Percentiles rank a stretch among this genome's conserved stretches.
phyloP scores from a whole-genome alignment of 2,113 vertebrate genomes.

The Peucedramus taeniatus region DNA sequence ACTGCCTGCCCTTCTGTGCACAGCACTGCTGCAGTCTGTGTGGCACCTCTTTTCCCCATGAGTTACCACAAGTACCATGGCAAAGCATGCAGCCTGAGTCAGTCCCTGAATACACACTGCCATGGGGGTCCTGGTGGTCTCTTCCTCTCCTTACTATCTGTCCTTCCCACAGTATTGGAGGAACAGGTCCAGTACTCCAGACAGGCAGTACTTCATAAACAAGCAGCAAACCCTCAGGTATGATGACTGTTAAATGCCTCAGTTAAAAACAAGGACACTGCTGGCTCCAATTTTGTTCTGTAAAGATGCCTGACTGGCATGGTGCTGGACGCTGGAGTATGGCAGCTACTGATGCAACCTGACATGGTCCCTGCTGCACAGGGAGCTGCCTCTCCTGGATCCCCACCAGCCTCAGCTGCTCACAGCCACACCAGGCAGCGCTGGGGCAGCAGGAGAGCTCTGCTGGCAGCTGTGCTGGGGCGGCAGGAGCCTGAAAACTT shows the following conservation, averaged over 20 bases:
- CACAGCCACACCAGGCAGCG: fast-evolving
- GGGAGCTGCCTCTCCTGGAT: not conserved
- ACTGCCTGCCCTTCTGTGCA: not conserved
- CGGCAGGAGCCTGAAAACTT: not conserved
- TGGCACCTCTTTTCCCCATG: not conserved
- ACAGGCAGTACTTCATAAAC: not conserved
- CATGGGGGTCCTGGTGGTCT: not conserved
- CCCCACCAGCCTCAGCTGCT: not conserved
- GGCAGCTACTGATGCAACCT: not conserved
- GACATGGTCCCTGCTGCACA: fast-evolving
- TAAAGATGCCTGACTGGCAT: not conserved
- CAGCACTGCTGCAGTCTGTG: not conserved
- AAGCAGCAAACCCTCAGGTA: not conserved
- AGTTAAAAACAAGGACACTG: not conserved
- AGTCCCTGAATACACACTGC: not conserved
- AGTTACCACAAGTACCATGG: not conserved
- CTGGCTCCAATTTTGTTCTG: not conserved
- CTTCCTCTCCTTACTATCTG: not conserved
- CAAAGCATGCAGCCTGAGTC: not conserved
- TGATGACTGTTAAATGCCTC: not conserved
- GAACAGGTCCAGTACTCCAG: not conserved
- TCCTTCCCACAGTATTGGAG: not conserved
- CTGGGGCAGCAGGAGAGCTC: not conserved
- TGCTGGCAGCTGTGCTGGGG: fast-evolving
- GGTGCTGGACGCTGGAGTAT: not conserved